Conservation (phyloP, 2,113 vertebrate species). For the Psittacus erithacus region DNA sequence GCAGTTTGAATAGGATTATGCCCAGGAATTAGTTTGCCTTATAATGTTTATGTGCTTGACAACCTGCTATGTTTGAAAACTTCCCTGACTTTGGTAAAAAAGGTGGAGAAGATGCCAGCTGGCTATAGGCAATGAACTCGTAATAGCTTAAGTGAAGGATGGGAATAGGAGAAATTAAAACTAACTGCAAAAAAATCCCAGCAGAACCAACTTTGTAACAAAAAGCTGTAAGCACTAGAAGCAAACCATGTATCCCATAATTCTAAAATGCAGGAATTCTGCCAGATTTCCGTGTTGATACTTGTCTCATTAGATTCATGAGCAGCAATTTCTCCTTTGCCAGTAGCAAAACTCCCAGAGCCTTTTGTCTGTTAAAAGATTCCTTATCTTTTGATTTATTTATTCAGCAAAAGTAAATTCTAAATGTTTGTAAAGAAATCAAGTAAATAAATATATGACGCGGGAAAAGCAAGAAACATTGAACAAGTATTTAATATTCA, state of each 20-base stretch:
- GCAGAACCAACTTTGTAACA: background rate
- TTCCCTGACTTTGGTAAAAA: background rate
- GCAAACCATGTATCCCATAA: background rate
- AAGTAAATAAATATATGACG: background rate
- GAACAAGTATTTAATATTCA: conserved; percentile 10
- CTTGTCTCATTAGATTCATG: background rate
- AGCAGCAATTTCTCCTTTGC: background rate
- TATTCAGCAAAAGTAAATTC: background rate
- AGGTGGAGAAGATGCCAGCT: background rate
- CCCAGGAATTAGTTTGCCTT: background rate
- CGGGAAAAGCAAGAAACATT: background rate
- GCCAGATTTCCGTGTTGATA: background rate
- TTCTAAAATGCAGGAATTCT: background rate
- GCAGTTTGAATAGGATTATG: background rate
- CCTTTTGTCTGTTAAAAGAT: background rate
- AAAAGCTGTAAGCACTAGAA: background rate
- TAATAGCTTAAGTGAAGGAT: background rate
- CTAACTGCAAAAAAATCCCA: background rate
- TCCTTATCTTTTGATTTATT: conserved; percentile 10
- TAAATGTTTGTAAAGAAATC: background rate
- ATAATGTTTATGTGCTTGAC: background rate
- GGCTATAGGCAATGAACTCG: background rate
- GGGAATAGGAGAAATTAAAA: background rate
- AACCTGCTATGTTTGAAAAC: background rate
- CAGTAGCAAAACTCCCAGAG: background rate